Evolutionary conservation across 2,888 invertebrate species (phyloP), one percentile per base, ranked within the genome.

Genomic region (Heliconius ethilla): DNA sequence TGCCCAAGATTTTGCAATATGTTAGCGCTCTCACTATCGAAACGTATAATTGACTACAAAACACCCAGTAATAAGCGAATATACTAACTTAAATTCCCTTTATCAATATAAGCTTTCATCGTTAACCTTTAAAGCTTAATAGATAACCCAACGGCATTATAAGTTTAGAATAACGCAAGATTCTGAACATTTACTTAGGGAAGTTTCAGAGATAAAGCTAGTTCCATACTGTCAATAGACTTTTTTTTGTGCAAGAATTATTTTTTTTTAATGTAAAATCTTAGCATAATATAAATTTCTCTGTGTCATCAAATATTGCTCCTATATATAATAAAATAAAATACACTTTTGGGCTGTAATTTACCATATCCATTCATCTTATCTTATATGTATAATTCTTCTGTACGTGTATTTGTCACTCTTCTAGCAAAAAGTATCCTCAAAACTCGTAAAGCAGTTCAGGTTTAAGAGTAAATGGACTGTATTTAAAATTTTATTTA

Each of bases 101-200:
- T 79, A 77, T 79, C 76, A 75, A 69, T 69, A 75, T 76, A 37
- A 72, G 66, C 80, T 80, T 80, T 80, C 80, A 80, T 80, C 77
- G 80, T 79, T 79, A 79, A 80, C 80, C 80, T 80, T 80, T 80
- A 29, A 70, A 80, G 75, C 40, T 65, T 63, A 77, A 78, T 70
- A 81, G 79, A 81, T 79, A 78, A 79, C 75, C 78, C 69, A 75
- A 15, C 66, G 72, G 45, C 45, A 74, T 63, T 74, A 74, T 74
- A 74, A 74, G 40, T 74, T 22, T 40, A 13, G 74, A 65, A 70
- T 78, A 78, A 76, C 66, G 76, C 59, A 75, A 79, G 59, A 77
- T 72, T 37, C 70, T 75, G 75, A 75, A 70, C 80, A 37, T 76
- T 76, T 76, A 80, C 76, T 80, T 77, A 75, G 15, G 55, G 75